Evolutionary conservation across 2,797 vertebrate species (phyloP).

Genomic region (Urocyon cinereoargenteus): DNA sequence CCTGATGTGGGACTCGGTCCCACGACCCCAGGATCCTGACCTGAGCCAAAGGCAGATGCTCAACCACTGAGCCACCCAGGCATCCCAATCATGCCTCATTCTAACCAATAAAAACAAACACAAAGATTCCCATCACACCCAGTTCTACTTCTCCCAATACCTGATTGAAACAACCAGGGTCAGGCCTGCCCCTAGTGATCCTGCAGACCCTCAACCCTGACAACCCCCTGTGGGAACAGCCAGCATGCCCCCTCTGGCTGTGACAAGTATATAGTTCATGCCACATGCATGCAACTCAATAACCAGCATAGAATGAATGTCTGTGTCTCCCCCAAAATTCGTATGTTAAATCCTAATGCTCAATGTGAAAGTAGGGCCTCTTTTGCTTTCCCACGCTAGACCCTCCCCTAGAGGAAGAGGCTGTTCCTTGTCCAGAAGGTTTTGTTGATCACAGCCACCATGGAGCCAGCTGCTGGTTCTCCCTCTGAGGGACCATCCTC

Average conservation of each 20-base stretch:
- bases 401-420: neutral
- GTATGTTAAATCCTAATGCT: neutral
- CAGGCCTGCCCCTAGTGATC: neutral
- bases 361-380: neutral
- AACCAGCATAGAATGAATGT: neutral
- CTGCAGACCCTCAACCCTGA: neutral
- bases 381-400: neutral
- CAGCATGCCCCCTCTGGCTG: neutral
- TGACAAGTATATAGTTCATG: neutral
- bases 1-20: neutral
- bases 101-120: neutral
- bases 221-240: neutral
- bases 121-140: neutral
- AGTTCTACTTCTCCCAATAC: neutral
- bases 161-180: neutral
- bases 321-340: neutral
- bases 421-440: neutral
- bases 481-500: neutral
- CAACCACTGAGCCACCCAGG: neutral
- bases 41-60: neutral
- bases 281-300: rapidly evolving
- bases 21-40: neutral
- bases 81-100: neutral
- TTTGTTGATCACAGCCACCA: neutral
- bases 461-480: neutral